These are phyloP conservation scores for Drosophila aff. DNA, from an alignment of 1,140 invertebrate genomes.

Conservation along the genomic window DNA sequence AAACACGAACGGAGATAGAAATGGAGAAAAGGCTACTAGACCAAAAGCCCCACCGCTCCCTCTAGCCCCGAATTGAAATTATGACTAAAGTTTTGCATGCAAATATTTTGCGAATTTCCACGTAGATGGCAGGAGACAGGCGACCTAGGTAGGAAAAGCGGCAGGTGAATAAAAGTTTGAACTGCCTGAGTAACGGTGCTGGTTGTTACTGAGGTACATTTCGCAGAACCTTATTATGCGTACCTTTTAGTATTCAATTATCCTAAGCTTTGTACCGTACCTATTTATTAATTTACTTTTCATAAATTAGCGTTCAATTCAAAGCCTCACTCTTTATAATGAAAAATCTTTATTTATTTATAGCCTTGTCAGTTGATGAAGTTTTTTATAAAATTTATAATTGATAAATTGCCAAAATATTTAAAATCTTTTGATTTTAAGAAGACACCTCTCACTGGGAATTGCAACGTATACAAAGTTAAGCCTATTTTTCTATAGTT, in stretches of 20 bases:
- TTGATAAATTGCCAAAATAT: background rate
- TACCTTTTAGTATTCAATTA: background rate
- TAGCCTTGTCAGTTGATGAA: background rate
- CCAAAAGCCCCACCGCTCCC: constrained; percentile 12
- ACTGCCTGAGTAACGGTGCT: constrained; percentile 9
- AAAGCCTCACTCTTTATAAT: background rate
- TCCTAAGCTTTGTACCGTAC: background rate
- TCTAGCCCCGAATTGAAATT: constrained; percentile 55
- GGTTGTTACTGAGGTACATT: constrained; percentile 13
- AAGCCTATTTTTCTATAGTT: background rate
- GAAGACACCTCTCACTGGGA: background rate
- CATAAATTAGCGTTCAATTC: background rate
- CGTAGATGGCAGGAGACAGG: constrained; percentile 47
- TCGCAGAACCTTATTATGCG: background rate
- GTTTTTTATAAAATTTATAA: background rate
- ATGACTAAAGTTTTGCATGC: constrained; percentile 80
- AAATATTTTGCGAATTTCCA: constrained; percentile 80
- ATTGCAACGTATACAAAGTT: background rate
- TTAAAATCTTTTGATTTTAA: background rate
- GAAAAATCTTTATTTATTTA: background rate
- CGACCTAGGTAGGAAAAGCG: constrained; percentile 20
- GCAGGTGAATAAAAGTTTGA: constrained; percentile 73
- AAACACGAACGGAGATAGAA: constrained; percentile 49
- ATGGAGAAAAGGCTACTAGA: constrained; percentile 42
- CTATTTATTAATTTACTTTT: background rate